Conservation (phyloP, 2,888 invertebrate species). For the Craniophora ligustri region DNA sequence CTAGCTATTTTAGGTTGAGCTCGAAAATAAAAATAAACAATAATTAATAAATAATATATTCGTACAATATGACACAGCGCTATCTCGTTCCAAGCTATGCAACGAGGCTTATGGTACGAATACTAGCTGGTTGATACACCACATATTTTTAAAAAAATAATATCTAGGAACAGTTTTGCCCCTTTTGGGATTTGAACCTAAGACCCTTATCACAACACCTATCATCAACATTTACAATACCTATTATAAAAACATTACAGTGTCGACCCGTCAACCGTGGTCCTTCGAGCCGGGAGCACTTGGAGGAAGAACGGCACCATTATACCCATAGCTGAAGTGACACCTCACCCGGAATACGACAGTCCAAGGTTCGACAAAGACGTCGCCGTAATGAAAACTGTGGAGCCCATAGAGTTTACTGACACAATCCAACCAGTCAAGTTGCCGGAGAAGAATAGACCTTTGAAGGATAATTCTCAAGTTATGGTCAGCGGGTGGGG, state of each 20-base stretch:
- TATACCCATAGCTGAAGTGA: slow-evolving; percentile 78
- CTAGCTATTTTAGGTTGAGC: no score
- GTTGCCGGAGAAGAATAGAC: slow-evolving; percentile 61
- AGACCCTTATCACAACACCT: no score
- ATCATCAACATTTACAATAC: neutral
- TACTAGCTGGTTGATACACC: no score
- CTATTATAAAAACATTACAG: slow-evolving; percentile 54
- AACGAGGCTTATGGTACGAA: no score
- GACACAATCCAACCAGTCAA: slow-evolving; percentile 71
- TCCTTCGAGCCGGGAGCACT: slow-evolving; percentile 82
- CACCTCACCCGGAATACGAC: slow-evolving; percentile 75
- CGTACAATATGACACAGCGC: no score
- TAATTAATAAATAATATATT: no score
- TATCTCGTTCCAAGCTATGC: no score
- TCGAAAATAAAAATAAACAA: no score
- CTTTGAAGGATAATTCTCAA: slow-evolving; percentile 60
- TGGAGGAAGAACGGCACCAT: slow-evolving; percentile 77
- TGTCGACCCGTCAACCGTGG: slow-evolving; percentile 75
- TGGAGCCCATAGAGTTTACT: slow-evolving; percentile 70
- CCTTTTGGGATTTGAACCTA: no score
- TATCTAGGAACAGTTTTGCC: no score
- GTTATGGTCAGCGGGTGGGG: slow-evolving; percentile 82
- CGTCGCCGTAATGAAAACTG: slow-evolving; percentile 79
- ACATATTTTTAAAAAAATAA: no score
- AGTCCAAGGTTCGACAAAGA: slow-evolving; percentile 80